These are phyloP conservation scores for Panthera leo DNA, from an alignment of 2,113 vertebrate species.

Conservation along the genomic window DNA sequence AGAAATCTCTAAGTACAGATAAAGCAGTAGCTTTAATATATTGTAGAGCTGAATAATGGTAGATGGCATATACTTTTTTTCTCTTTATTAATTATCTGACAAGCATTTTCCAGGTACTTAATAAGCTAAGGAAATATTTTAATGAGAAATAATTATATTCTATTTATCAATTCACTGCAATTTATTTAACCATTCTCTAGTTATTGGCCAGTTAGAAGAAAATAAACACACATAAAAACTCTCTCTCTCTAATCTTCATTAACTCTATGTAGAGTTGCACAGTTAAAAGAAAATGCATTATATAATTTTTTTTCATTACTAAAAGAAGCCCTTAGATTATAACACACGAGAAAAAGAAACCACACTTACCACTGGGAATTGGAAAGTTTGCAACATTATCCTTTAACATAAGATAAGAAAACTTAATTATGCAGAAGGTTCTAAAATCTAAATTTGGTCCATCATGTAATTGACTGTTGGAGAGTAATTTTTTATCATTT, in stretches of 20 bases:
- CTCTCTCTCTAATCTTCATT: neutral
- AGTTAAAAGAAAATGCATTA: neutral
- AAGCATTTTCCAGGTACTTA: neutral
- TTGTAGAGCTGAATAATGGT: neutral
- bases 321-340: neutral
- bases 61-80: neutral
- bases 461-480: neutral
- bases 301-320: neutral
- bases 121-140: neutral
- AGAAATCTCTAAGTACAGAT: neutral
- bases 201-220: neutral
- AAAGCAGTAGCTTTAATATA: neutral
- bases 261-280: neutral
- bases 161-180: neutral
- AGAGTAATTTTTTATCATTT: neutral
- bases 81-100: neutral
- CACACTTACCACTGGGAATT: neutral
- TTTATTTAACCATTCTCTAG: neutral
- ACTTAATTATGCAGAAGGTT: neutral
- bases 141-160: neutral
- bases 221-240: neutral
- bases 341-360: neutral
- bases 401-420: neutral
- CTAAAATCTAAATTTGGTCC: neutral
- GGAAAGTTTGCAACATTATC: neutral